Evolutionary conservation across 2,797 vertebrate genomes (phyloP).

Genomic region (Amazonetta brasiliensis): DNA sequence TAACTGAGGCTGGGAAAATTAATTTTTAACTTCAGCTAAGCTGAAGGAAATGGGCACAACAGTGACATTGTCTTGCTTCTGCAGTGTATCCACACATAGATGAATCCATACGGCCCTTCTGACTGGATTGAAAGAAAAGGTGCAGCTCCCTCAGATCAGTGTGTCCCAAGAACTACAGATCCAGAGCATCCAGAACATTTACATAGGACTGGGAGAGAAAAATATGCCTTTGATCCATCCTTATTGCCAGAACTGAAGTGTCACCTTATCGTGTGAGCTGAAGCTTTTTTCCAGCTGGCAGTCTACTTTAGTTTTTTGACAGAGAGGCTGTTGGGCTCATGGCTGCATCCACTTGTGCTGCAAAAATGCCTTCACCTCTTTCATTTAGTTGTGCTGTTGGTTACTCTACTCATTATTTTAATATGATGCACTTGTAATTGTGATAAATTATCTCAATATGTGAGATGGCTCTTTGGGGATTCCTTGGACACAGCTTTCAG

Average conservation of each 20-base stretch:
- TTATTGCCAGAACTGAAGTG: not conserved
- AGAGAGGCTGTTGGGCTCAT: not conserved
- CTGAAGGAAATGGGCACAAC: not conserved
- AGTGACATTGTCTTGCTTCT: not conserved
- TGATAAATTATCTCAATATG: not conserved
- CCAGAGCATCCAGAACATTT: not conserved
- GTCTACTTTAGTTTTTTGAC: not conserved
- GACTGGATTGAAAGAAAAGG: not conserved
- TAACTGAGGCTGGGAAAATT: not conserved
- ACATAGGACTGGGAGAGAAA: not conserved
- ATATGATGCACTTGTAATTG: not conserved
- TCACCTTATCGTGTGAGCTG: not conserved
- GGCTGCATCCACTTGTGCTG: not conserved
- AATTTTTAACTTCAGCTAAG: not conserved
- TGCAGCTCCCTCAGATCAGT: not conserved
- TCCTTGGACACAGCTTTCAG: not conserved
- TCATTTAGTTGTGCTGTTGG: not conserved
- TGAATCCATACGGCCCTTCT: not conserved
- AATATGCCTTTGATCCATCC: not conserved
- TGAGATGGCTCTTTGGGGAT: not conserved
- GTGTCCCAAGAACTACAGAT: not conserved
- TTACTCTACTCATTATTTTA: not conserved
- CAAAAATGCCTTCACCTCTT: not conserved
- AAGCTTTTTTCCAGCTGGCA: not conserved
- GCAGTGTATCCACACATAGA: rapidly evolving